Conservation (phyloP, 2,888 invertebrate genomes). For the Abrostola tripartita region DNA sequence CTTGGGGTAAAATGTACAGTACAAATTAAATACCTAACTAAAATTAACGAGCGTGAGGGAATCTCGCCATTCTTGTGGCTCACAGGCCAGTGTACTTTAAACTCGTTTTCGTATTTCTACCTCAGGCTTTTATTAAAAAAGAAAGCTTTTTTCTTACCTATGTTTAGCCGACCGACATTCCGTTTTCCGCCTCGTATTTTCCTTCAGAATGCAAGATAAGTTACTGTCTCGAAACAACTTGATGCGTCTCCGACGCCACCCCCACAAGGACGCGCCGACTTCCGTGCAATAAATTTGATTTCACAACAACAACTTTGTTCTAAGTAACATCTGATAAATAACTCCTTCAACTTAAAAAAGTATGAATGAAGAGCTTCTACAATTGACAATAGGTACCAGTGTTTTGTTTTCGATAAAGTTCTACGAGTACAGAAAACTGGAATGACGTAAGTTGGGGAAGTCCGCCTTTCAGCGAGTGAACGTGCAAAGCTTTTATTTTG, state of each 20-base stretch:
- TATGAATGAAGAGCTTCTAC: slow-evolving; percentile 36
- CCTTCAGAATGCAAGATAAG: slow-evolving; percentile 52
- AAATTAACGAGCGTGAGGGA: slow-evolving; percentile 36
- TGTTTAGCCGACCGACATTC: slow-evolving; percentile 37
- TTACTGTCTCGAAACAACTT: slow-evolving; percentile 61
- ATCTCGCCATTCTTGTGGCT: slow-evolving; percentile 33
- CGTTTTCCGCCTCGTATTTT: slow-evolving; percentile 54
- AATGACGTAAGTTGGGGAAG: slow-evolving; percentile 76
- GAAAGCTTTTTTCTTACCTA: slow-evolving; percentile 29
- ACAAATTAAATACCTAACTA: slow-evolving; percentile 52
- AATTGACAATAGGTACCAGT: slow-evolving; percentile 53
- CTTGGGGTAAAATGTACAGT: slow-evolving; percentile 47
- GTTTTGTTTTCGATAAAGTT: slow-evolving; percentile 69
- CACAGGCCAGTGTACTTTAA: slow-evolving; percentile 22
- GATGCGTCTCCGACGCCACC: slow-evolving; percentile 54
- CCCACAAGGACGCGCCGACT: slow-evolving; percentile 39
- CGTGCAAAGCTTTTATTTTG: slow-evolving; percentile 86
- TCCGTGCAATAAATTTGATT: slow-evolving; percentile 65
- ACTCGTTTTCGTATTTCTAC: slow-evolving; percentile 38
- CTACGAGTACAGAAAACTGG: slow-evolving; percentile 69
- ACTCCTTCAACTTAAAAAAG: slow-evolving; percentile 42
- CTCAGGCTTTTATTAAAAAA: slow-evolving; percentile 39
- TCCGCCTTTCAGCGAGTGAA: slow-evolving; percentile 79
- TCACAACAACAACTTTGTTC: slow-evolving; percentile 55
- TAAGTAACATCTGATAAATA: slow-evolving; percentile 60